Evolutionary conservation across 2,888 invertebrate genomes (phyloP).

Genomic region (Trichogramma dendrolimi): DNA sequence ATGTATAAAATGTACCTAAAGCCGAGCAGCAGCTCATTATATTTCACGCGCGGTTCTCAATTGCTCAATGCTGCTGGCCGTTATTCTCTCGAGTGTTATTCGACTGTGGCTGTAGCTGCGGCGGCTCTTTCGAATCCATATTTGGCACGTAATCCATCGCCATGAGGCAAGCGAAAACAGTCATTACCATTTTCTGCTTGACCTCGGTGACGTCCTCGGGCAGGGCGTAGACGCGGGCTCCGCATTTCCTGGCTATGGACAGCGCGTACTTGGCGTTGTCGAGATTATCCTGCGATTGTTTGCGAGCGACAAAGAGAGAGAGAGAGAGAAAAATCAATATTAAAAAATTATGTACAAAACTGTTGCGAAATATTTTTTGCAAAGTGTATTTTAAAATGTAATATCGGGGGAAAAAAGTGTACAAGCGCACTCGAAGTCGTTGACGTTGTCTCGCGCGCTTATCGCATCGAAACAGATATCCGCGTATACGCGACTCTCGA

Average conservation of each 20-base stretch:
- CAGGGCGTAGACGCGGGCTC: slow-evolving; percentile 94
- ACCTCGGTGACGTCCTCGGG: slow-evolving; percentile 98
- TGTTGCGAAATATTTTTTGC: background rate
- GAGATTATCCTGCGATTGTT: slow-evolving; percentile 72
- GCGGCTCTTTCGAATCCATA: slow-evolving; percentile 4
- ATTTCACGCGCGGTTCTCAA: no score
- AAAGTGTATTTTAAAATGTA: background rate
- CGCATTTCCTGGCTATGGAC: slow-evolving; percentile 95
- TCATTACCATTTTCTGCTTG: slow-evolving; percentile 99
- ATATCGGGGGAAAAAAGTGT: background rate
- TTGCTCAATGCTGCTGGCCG: slow-evolving; percentile 1
- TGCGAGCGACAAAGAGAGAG: background rate
- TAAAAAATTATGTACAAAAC: background rate
- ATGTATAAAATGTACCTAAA: no score
- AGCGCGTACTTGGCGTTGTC: slow-evolving; percentile 99
- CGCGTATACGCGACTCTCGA: no score
- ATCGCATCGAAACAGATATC: no score
- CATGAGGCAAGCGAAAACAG: slow-evolving; percentile 99
- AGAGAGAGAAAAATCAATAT: background rate
- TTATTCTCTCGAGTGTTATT: slow-evolving; percentile 2
- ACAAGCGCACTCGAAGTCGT: background rate
- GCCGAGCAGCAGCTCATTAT: no score
- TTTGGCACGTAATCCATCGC: slow-evolving; percentile 91
- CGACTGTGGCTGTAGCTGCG: background rate
- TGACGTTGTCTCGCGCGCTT: background rate